Evolutionary conservation across 2,113 vertebrate genomes (phyloP).

Genomic region (Rutilus rutilus): DNA sequence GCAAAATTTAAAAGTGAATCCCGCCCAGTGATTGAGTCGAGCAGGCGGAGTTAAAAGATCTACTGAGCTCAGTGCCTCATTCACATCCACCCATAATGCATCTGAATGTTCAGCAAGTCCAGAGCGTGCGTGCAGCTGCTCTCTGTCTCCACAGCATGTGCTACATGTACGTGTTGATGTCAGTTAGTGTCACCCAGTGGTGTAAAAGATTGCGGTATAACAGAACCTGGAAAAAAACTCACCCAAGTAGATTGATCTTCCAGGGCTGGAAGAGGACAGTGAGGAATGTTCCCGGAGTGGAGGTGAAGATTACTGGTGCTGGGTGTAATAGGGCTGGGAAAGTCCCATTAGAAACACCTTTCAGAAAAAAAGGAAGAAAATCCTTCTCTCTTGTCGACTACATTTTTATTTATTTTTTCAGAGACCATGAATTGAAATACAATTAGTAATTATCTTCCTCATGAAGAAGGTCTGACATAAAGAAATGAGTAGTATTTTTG

Average conservation of each 20-base stretch:
- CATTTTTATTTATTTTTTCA: neutral
- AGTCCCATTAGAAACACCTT: conserved; percentile 49
- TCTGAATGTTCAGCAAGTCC: neutral
- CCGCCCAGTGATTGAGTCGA: neutral
- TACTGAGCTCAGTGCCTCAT: conserved; percentile 5
- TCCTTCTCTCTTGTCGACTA: neutral
- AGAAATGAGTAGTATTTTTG: neutral
- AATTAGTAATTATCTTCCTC: neutral
- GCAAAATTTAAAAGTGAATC: neutral
- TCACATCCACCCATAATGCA: conserved; percentile 1
- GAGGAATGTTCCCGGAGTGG: conserved; percentile 45
- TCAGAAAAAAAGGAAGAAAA: neutral
- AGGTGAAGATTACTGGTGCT: conserved; percentile 47
- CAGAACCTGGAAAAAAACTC: conserved; percentile 31
- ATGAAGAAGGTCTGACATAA: neutral
- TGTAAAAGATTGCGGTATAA: conserved; percentile 34
- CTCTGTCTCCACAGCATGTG: neutral
- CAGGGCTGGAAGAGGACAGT: conserved; percentile 46
- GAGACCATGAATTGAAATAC: neutral
- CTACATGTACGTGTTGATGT: conserved; percentile 37
- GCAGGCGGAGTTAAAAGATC: neutral
- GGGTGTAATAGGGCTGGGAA: conserved; percentile 34
- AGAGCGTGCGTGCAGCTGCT: neutral
- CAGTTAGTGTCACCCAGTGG: neutral
- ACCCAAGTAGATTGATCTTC: conserved; percentile 53